These are phyloP conservation scores for Nycticebus coucang DNA, from an alignment of 2,113 vertebrate species.

Conservation along the genomic window DNA sequence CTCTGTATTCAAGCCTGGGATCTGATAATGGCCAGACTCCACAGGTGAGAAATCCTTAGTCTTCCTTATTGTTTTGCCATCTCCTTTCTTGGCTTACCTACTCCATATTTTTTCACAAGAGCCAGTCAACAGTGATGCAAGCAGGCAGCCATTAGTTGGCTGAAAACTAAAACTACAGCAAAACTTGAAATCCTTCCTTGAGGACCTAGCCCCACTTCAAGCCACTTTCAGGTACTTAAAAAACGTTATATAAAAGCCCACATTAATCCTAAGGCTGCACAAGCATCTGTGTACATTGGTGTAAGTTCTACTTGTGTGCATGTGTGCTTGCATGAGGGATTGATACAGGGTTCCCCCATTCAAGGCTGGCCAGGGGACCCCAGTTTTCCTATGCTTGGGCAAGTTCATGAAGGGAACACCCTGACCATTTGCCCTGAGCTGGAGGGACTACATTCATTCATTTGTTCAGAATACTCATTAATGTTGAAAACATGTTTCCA, in stretches of 20 bases:
- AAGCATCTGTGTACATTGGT: neutral
- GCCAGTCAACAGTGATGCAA: neutral
- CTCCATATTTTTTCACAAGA: neutral
- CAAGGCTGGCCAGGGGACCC: too few relatives aligned
- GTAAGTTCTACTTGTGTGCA: neutral
- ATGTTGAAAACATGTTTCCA: too few relatives aligned
- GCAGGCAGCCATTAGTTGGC: neutral
- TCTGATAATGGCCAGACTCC: neutral
- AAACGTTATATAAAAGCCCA: neutral
- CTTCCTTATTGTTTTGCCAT: slow-evolving; percentile 32
- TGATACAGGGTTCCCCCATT: too few relatives aligned
- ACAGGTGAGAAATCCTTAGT: slow-evolving; percentile 21
- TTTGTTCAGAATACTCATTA: too few relatives aligned
- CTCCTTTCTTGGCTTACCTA: slow-evolving; percentile 29
- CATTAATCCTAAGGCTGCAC: neutral
- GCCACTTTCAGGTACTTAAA: neutral
- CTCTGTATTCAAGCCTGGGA: neutral
- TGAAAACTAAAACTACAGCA: neutral
- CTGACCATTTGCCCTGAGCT: too few relatives aligned
- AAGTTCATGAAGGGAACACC: too few relatives aligned
- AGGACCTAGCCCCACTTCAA: neutral
- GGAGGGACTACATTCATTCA: too few relatives aligned
- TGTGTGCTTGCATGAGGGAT: neutral
- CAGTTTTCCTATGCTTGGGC: too few relatives aligned
- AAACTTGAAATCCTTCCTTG: slow-evolving; percentile 13